Percentiles rank a stretch among this genome's conserved stretches.
Evolutionary conservation across 2,797 vertebrate species (phyloP).

Genomic region (Peromyscus attwateri): DNA sequence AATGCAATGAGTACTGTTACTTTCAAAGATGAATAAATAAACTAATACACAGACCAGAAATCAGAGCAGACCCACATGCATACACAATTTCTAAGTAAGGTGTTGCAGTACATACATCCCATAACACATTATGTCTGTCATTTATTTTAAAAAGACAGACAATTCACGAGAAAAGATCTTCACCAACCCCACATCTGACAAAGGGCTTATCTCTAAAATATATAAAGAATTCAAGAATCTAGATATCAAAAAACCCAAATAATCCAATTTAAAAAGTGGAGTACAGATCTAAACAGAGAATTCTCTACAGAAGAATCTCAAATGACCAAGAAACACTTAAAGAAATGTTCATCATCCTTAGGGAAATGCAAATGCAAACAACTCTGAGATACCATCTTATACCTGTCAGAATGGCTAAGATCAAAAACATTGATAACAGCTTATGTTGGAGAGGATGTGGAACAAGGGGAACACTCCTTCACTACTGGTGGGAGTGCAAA

Average conservation of each 20-base stretch:
- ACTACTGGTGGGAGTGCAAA: not conserved
- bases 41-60: not conserved
- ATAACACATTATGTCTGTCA: not conserved
- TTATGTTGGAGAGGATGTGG: not conserved
- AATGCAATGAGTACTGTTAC: not conserved
- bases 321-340: not conserved
- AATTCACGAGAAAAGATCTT: not conserved
- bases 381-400: not conserved
- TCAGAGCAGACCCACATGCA: not conserved
- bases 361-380: not conserved
- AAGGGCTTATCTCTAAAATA: not conserved
- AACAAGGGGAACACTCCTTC: not conserved
- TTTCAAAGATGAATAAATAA: not conserved
- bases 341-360: not conserved
- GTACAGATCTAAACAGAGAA: not conserved
- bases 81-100: not conserved
- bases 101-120: not conserved
- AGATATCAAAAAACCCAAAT: not conserved
- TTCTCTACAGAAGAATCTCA: not conserved
- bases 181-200: not conserved
- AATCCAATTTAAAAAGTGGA: not conserved
- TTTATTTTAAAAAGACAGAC: not conserved
- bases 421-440: not conserved
- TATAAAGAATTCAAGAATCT: not conserved
- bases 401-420: not conserved